Evolutionary conservation across 2,888 invertebrate genomes (phyloP), one percentile per base, ranked within the genome.

Genomic region (Thyatira batis): DNA sequence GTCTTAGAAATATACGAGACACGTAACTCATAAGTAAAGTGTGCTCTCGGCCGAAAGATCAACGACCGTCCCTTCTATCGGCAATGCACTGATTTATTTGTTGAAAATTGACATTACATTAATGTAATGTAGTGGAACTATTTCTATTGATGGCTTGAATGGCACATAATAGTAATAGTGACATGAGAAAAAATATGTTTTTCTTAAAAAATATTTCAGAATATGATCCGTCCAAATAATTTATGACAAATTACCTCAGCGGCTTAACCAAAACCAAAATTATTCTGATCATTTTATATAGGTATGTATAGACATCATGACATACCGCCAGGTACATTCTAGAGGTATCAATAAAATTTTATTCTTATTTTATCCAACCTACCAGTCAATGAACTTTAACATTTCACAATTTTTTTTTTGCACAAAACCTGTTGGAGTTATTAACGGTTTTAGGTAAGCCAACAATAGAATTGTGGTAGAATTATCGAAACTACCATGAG

Each of bases 1-100:
- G 45, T 25, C 17, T 23, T 13, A 13, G 13, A 73, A 69, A 65
- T 65, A 65, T 53, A 63, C 67, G 51, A 63, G 66, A 64, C 66
- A 73, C 68, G 71, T 74, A 70, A 57, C 59, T 28, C 46, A 58
- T 53, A 57, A 60, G 56, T 59, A 52, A n/a, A n/a, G 53, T 49
- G 55, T 55, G 61, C 65, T 76, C 71, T 80, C 71, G 81, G 78
- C 74, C 76, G 69, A 79, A 71, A 78, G 87, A 70, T 73, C 84
- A 84, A 80, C 64, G 85, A 84, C 85, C 86, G 83, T 79, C 80
- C 80, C 80, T 84, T 83, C 78, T 80, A 82, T 81, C 73, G 66
- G 55, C 66, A 66, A 57, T 73, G 66, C 66, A 69, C 63, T 61
- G 65, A 77, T 77, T 79, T 78, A 78, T 72, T 63, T 60, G 21